Percentiles rank a stretch among this genome's conserved stretches.
phyloP scores from a whole-genome alignment of 2,888 invertebrate species.

The Brachyptera putata region DNA sequence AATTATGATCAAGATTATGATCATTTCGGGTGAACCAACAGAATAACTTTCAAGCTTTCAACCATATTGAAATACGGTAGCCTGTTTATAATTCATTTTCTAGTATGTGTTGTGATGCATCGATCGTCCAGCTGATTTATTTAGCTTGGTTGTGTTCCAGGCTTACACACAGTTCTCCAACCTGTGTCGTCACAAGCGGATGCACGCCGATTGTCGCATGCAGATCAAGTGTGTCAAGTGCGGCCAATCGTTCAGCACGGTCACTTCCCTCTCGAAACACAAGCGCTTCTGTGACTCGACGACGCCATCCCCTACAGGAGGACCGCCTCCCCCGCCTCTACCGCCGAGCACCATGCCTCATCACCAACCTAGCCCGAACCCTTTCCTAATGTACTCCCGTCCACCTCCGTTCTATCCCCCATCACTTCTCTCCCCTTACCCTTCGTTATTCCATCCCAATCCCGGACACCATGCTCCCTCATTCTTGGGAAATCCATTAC shows the following conservation, averaged over 20 bases:
- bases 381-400: conserved; percentile 66
- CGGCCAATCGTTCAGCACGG: conserved; percentile 86
- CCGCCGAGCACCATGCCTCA: conserved; percentile 35
- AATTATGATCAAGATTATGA: too few species aligned
- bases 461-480: conserved; percentile 45
- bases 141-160: conserved; percentile 48
- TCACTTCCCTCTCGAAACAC: conserved; percentile 90
- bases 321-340: conserved; percentile 46
- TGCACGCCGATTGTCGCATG: conserved; percentile 94
- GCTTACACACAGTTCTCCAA: conserved; percentile 99
- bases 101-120: too few species aligned
- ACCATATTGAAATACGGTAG: too few species aligned
- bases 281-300: conserved; percentile 90
- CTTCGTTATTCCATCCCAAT: conserved; percentile 35
- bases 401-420: conserved; percentile 50
- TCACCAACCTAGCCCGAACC: conserved; percentile 41
- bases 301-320: conserved; percentile 11
- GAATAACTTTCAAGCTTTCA: too few species aligned
- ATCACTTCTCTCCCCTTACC: conserved; percentile 57
- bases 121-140: conserved; percentile 21
- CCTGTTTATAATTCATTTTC: too few species aligned
- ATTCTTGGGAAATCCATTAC: conserved; percentile 57
- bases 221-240: conserved; percentile 94
- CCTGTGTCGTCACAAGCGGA: conserved; percentile 97
- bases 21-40: too few species aligned